Percentiles rank a stretch among this genome's conserved stretches.
These are phyloP conservation scores for Eidolon dupreanum DNA, from an alignment of 2,797 vertebrate species.

Conservation along the genomic window DNA sequence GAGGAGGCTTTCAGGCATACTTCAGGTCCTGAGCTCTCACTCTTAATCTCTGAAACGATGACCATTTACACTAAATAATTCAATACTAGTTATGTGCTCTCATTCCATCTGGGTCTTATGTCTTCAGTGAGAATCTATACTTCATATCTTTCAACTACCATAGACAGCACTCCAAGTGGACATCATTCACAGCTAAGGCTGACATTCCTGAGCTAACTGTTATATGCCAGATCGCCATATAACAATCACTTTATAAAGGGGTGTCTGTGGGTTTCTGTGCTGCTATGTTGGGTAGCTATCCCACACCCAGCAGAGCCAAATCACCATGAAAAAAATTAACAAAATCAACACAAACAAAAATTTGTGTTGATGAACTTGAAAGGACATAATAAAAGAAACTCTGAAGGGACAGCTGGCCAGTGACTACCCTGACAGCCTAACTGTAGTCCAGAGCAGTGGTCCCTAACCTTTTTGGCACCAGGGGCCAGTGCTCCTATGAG, in stretches of 20 bases:
- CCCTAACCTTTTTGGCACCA: no score
- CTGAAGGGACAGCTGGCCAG: background rate
- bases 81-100: background rate
- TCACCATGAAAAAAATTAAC: background rate
- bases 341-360: background rate
- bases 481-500: no score
- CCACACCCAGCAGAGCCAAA: background rate
- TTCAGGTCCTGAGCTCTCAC: background rate
- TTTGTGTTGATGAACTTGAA: background rate
- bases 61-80: background rate
- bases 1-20: background rate
- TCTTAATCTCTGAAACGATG: background rate
- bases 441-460: background rate
- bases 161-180: background rate
- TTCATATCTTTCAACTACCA: background rate
- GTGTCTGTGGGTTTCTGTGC: background rate
- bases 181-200: background rate
- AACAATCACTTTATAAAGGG: background rate
- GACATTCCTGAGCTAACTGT: background rate
- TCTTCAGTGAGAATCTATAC: background rate
- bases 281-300: background rate
- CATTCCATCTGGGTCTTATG: background rate
- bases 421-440: background rate
- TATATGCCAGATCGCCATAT: background rate
- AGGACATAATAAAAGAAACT: background rate